Evolutionary conservation across 2,797 vertebrate species (phyloP).

Genomic region (Pygocentrus nattereri): DNA sequence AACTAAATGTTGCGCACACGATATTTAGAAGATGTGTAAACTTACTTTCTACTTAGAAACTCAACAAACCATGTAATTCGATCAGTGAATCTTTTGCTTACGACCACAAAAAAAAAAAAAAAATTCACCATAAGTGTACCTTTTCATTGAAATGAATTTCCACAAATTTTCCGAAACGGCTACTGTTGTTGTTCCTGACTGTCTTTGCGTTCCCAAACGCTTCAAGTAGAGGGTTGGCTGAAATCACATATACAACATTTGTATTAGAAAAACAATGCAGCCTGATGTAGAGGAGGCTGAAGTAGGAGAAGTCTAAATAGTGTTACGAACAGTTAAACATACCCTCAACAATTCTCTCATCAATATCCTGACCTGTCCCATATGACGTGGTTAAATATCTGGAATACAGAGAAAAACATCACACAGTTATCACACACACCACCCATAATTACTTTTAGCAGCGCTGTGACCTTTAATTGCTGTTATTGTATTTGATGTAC

Average conservation of each 20-base stretch:
- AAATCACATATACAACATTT: constrained; percentile 17
- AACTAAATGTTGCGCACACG: no score
- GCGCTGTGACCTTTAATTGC: not conserved
- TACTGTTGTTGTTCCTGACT: constrained; percentile 98
- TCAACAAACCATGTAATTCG: no score
- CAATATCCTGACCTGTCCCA: constrained; percentile 96
- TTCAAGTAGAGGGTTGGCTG: constrained; percentile 96
- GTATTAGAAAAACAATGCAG: not conserved
- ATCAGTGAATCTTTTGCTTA: no score
- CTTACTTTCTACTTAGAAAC: no score
- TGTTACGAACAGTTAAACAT: constrained; percentile 13
- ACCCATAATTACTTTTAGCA: not conserved
- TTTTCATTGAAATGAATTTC: constrained; percentile 99
- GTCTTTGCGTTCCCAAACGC: constrained; percentile 99
- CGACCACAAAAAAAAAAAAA: not conserved
- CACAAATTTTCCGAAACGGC: constrained; percentile 98
- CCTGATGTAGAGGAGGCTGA: not conserved
- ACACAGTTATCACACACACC: not conserved
- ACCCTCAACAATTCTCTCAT: constrained; percentile 99
- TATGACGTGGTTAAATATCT: constrained; percentile 98
- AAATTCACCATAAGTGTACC: constrained; percentile 78
- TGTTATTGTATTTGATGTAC: not conserved
- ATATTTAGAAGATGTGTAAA: no score
- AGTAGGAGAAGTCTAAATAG: not conserved
- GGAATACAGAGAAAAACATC: constrained; percentile 37